Percentiles rank a stretch among this genome's conserved stretches.
Conservation (phyloP, 2,113 vertebrate species). For the Sclerurus mexicanus region DNA sequence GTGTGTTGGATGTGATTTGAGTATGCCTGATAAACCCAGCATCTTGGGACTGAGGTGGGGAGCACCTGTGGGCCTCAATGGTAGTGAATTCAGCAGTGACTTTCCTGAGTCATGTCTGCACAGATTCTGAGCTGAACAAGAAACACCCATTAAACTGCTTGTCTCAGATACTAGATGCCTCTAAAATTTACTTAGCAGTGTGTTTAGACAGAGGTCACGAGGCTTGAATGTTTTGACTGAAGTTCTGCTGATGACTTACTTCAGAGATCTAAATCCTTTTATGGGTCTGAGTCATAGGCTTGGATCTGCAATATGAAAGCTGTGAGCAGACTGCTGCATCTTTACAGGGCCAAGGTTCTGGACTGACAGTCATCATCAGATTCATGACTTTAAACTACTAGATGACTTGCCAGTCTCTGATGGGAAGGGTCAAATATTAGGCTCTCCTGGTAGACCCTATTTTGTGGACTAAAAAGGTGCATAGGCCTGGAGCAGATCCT, state of each 20-base stretch:
- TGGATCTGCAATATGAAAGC: background rate
- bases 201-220: background rate
- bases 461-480: background rate
- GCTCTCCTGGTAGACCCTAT: background rate
- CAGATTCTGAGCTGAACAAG: background rate
- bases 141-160: background rate
- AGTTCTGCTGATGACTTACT: background rate
- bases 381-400: background rate
- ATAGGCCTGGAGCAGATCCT: background rate
- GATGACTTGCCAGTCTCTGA: background rate
- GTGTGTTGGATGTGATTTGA: background rate
- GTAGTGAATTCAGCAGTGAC: background rate
- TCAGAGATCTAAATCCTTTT: background rate
- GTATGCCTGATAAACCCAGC: background rate
- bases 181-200: background rate
- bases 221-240: background rate
- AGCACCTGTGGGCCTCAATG: background rate
- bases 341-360: background rate
- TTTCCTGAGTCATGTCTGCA: background rate
- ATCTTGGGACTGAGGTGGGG: background rate
- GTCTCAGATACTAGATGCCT: background rate
- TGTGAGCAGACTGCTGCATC: background rate
- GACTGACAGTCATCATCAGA: background rate
- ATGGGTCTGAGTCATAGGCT: background rate
- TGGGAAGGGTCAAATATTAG: background rate